phyloP scores from a whole-genome alignment of 1,140 invertebrate genomes.

The Drosophila nasuta region DNA sequence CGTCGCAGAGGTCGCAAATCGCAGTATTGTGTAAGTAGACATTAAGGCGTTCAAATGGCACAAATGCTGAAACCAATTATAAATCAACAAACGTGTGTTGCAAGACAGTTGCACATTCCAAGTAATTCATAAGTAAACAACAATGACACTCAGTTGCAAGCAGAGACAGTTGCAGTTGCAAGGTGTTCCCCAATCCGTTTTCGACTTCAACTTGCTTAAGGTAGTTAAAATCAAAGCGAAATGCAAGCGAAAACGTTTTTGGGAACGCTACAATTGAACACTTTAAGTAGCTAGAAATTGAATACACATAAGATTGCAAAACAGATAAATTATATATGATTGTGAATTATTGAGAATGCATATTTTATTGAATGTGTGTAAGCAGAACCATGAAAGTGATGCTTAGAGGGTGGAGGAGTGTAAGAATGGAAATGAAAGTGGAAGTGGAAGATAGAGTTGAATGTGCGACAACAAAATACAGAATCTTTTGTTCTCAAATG shows the following conservation, averaged over 20 bases:
- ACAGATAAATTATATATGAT: conserved; percentile 54
- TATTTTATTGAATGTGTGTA: conserved; percentile 77
- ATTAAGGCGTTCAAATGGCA: conserved; percentile 46
- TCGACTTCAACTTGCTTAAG: neutral
- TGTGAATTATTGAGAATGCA: conserved; percentile 74
- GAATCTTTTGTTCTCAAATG: conserved; percentile 82
- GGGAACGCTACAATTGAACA: conserved; percentile 47
- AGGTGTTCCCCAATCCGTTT: conserved; percentile 15
- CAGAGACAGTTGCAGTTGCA: neutral
- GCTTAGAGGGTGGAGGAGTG: neutral
- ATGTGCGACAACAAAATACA: conserved; percentile 67
- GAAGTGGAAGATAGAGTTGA: conserved; percentile 11
- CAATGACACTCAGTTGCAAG: conserved; percentile 14
- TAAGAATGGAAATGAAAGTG: neutral
- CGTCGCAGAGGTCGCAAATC: neutral
- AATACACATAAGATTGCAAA: conserved; percentile 41
- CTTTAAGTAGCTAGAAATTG: conserved; percentile 75
- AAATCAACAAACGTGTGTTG: conserved; percentile 31
- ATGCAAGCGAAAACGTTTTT: conserved; percentile 5
- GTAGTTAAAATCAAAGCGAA: neutral
- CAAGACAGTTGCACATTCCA: conserved; percentile 13
- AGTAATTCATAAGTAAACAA: conserved; percentile 25
- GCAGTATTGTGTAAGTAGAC: conserved; percentile 34
- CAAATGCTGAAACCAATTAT: conserved; percentile 36
- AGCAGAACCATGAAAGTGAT: conserved; percentile 11